Percentiles rank a stretch among this genome's conserved stretches.
Conservation (phyloP, 2,113 vertebrate species). For the Centropristis striata region DNA sequence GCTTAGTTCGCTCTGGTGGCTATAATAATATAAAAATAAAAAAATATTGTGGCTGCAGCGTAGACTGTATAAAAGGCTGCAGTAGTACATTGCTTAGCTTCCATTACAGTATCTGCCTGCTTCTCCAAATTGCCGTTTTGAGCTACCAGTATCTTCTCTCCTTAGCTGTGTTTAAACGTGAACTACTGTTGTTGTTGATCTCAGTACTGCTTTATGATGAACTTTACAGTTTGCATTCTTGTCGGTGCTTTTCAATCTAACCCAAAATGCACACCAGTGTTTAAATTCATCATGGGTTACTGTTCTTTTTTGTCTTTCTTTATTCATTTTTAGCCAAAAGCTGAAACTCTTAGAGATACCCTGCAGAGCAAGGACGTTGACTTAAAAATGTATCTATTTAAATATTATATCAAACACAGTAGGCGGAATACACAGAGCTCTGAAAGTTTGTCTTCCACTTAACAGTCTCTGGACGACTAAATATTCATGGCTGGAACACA, state of each 20-base stretch:
- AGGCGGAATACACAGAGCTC: neutral
- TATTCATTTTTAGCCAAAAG: neutral
- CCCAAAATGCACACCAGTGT: neutral
- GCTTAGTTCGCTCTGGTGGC: no score
- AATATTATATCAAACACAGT: conserved; percentile 10
- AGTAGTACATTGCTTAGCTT: no score
- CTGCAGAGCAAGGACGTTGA: neutral
- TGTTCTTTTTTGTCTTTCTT: neutral
- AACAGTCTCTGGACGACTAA: conserved; percentile 3
- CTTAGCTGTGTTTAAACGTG: neutral
- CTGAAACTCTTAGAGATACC: neutral
- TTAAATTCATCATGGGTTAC: neutral
- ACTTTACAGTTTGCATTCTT: neutral
- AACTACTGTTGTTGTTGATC: neutral
- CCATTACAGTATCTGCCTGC: no score
- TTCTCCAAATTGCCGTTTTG: neutral
- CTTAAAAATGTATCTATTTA: neutral
- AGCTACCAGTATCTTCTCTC: neutral
- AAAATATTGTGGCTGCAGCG: no score
- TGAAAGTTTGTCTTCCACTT: neutral
- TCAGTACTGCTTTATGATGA: neutral
- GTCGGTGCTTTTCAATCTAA: neutral
- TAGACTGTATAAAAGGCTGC: no score
- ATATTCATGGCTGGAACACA: conserved; percentile 23
- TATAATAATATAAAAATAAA: no score